A percentile compares a stretch with the other conserved stretches of the same genome.
phyloP scores from a whole-genome alignment of 2,888 invertebrate species.

The Philonicus albiceps region DNA sequence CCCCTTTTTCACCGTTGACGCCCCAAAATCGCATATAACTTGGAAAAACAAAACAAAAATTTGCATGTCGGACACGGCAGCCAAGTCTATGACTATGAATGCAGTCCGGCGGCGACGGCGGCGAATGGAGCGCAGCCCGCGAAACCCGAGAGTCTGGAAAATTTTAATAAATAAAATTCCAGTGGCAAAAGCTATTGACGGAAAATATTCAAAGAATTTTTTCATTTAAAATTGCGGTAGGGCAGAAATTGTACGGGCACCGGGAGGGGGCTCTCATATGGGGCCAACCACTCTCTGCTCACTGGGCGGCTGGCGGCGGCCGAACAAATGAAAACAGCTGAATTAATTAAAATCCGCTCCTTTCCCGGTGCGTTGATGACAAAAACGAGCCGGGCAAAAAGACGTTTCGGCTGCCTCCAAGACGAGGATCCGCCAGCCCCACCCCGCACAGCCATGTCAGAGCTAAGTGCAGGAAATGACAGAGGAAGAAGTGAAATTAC shows the following conservation, averaged over 20 bases:
- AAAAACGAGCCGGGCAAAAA: neutral
- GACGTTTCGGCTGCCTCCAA: neutral
- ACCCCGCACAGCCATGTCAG: neutral
- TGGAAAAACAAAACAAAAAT: too few species aligned
- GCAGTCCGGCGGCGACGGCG: neutral
- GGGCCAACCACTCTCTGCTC: neutral
- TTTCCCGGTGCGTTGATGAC: constrained; percentile 9
- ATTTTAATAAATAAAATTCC: constrained; percentile 43
- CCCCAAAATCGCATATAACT: neutral
- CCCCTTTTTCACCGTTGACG: neutral
- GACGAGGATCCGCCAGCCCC: neutral
- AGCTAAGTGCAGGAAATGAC: constrained; percentile 43
- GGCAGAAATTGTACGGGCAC: neutral
- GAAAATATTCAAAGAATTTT: constrained; percentile 40
- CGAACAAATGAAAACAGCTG: constrained; percentile 20
- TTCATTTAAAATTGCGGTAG: constrained; percentile 40
- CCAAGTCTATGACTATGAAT: constrained; percentile 33
- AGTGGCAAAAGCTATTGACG: constrained; percentile 34
- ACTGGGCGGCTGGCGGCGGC: neutral
- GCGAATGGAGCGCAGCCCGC: neutral
- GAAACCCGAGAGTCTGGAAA: neutral
- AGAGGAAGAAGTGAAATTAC: constrained; percentile 40
- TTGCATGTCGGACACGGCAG: constrained; percentile 18
- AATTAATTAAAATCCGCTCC: constrained; percentile 23
- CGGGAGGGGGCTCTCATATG: neutral